Conservation (phyloP, 2,113 vertebrate genomes). For the Eleginops maclovinus region DNA sequence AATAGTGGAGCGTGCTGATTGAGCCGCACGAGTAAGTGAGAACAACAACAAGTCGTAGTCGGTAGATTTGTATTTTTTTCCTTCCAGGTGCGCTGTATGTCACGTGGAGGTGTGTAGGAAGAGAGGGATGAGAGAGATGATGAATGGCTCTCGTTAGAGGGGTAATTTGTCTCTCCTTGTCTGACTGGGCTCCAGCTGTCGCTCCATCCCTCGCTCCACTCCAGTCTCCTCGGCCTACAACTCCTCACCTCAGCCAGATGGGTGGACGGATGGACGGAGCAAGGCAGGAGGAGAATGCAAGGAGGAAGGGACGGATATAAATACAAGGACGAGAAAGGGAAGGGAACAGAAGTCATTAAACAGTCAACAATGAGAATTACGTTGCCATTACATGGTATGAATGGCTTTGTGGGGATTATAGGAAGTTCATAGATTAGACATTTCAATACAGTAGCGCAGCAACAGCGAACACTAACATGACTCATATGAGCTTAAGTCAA, state of each 20-base stretch:
- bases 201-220: slow-evolving; percentile 80
- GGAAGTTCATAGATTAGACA: slow-evolving; percentile 16
- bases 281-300: slow-evolving; percentile 19
- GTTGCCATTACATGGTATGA: slow-evolving; percentile 14
- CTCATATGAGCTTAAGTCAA: slow-evolving; percentile 12
- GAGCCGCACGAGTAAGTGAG: slow-evolving; percentile 35
- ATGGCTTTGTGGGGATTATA: slow-evolving; percentile 14
- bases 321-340: slow-evolving; percentile 53
- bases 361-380: slow-evolving; percentile 48
- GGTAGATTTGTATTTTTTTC: neutral
- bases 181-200: slow-evolving; percentile 88
- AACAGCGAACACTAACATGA: slow-evolving; percentile 32
- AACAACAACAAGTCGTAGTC: slow-evolving; percentile 18
- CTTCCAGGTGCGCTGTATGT: slow-evolving; percentile 65
- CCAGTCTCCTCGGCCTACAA: slow-evolving; percentile 72
- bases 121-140: slow-evolving; percentile 79
- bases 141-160: slow-evolving; percentile 87
- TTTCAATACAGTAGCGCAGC: slow-evolving; percentile 15
- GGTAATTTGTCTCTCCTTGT: slow-evolving; percentile 89
- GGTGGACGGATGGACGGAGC: slow-evolving; percentile 75
- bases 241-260: slow-evolving; percentile 85
- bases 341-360: slow-evolving; percentile 19
- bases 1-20: slow-evolving; percentile 45
- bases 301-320: slow-evolving; percentile 44
- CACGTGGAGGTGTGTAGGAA: slow-evolving; percentile 60